A percentile compares a stretch with the other conserved stretches of the same genome.
phyloP scores from a whole-genome alignment of 2,113 vertebrate genomes.

The Notothenia coriiceps region DNA sequence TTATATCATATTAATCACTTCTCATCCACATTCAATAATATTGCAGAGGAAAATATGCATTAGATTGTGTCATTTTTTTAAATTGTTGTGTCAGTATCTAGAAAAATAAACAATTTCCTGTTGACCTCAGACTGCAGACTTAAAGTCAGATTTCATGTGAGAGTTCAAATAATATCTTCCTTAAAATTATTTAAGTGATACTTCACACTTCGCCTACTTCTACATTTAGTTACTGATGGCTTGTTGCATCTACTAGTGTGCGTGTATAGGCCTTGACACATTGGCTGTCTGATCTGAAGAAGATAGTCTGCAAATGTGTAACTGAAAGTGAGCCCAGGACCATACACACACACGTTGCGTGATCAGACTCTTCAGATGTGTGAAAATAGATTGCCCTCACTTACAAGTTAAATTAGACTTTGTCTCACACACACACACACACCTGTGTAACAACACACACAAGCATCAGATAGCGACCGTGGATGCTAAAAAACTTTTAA shows the following conservation, averaged over 20 bases:
- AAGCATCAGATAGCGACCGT: neutral
- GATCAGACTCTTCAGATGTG: slow-evolving; percentile 50
- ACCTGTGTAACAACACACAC: slow-evolving; percentile 37
- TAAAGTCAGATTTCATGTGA: neutral
- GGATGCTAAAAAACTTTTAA: neutral
- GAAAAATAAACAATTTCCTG: too few relatives aligned
- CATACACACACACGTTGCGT: neutral
- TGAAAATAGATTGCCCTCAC: slow-evolving; percentile 56
- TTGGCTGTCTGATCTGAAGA: slow-evolving; percentile 54
- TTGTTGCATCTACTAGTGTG: neutral
- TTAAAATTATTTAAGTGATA: neutral
- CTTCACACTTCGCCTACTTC: neutral
- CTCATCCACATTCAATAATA: too few relatives aligned
- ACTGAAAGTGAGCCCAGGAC: slow-evolving; percentile 34
- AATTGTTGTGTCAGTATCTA: too few relatives aligned
- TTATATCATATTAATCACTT: too few relatives aligned
- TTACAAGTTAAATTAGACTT: slow-evolving; percentile 61
- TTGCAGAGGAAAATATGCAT: too few relatives aligned
- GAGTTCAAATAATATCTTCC: neutral
- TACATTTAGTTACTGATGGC: neutral
- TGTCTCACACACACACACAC: slow-evolving; percentile 19
- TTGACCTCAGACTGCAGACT: neutral
- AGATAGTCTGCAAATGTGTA: slow-evolving; percentile 54
- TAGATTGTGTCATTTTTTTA: too few relatives aligned
- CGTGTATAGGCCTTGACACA: slow-evolving; percentile 53